These are phyloP conservation scores for Lethocerus indicus DNA, from an alignment of 1,140 invertebrate genomes.

Conservation along the genomic window DNA sequence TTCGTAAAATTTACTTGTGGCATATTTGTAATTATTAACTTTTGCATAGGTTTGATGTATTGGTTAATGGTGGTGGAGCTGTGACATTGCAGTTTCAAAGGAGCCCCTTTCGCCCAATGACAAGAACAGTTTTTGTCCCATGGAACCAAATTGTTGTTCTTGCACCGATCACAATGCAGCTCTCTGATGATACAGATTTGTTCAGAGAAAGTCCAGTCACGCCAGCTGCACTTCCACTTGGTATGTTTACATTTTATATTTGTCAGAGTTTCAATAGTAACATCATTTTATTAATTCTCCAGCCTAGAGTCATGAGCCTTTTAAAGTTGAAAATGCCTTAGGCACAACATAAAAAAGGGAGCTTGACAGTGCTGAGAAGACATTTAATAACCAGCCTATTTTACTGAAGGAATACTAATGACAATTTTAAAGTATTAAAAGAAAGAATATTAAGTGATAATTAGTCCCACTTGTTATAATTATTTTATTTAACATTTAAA, in stretches of 20 bases:
- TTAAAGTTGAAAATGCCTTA: too few species aligned
- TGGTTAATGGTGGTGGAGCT: slow-evolving; percentile 97
- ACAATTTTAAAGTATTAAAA: too few species aligned
- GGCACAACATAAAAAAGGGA: too few species aligned
- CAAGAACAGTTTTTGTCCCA: slow-evolving; percentile 77
- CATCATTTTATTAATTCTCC: too few species aligned
- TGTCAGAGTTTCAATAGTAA: too few species aligned
- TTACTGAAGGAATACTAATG: too few species aligned
- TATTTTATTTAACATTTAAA: neutral
- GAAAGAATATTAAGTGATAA: too few species aligned
- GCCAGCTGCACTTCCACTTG: slow-evolving; percentile 13
- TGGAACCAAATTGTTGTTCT: slow-evolving; percentile 92
- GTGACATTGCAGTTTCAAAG: slow-evolving; percentile 91
- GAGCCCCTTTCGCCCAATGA: slow-evolving; percentile 73
- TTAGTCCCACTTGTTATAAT: neutral
- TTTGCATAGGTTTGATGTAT: slow-evolving; percentile 96
- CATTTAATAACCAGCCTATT: too few species aligned
- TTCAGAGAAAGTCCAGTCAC: slow-evolving; percentile 11
- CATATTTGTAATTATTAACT: too few species aligned
- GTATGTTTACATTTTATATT: slow-evolving; percentile 3
- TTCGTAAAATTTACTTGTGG: too few species aligned
- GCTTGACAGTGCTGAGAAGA: too few species aligned
- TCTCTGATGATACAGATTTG: slow-evolving; percentile 42
- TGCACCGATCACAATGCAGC: slow-evolving; percentile 68
- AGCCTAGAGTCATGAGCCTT: too few species aligned